A percentile compares a stretch with the other conserved stretches of the same genome.
phyloP scores from a whole-genome alignment of 2,113 vertebrate genomes.

The Pontoporia blainvillei region DNA sequence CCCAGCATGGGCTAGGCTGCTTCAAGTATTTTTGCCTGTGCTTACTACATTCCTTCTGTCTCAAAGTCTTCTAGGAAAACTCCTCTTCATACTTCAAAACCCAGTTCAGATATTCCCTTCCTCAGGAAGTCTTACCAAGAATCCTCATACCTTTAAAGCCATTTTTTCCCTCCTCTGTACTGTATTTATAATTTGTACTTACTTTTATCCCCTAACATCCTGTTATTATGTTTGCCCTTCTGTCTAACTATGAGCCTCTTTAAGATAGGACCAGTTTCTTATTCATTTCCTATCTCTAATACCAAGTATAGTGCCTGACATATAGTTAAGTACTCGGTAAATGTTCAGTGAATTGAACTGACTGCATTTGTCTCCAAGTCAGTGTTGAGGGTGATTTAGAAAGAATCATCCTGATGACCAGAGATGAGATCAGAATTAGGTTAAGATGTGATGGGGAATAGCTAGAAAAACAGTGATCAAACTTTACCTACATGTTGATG shows the following conservation, averaged over 20 bases:
- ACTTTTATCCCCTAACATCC: neutral
- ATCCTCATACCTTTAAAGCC: neutral
- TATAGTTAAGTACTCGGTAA: neutral
- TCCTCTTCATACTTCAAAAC: neutral
- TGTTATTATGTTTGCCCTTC: neutral
- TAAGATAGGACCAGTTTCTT: neutral
- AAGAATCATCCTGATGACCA: neutral
- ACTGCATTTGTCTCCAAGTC: neutral
- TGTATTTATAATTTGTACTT: neutral
- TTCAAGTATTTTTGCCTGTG: neutral
- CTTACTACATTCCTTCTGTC: neutral
- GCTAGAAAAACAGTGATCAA: conserved; percentile 9
- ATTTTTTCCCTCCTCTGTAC: neutral
- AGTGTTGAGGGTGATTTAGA: neutral
- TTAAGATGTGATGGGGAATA: neutral
- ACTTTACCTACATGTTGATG: neutral
- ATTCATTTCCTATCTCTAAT: neutral
- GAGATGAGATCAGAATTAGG: neutral
- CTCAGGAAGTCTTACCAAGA: neutral
- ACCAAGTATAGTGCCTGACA: neutral
- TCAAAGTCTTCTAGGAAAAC: neutral
- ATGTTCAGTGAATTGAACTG: neutral
- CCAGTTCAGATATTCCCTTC: neutral
- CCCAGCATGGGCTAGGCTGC: neutral
- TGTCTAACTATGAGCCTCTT: neutral